Base-by-base conservation (phyloP, 2,797 vertebrate genomes). In the Gephyroberyx darwinii region DNA sequence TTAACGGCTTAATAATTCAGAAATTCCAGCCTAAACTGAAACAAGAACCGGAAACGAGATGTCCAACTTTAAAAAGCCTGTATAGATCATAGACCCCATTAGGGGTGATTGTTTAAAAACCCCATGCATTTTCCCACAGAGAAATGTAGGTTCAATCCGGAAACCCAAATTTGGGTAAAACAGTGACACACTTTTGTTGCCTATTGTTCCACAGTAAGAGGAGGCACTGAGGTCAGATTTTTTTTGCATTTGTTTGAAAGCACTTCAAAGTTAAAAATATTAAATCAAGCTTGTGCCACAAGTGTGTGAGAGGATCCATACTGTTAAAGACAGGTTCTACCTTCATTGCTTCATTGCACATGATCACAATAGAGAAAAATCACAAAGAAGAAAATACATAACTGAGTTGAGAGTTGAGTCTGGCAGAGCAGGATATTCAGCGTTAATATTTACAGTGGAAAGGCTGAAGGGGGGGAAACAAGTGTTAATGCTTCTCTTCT, bases 341-440 rank as follows among this genome's bases (percentile, higher is more conserved):
- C 84, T 89, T 91, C 84, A 87, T 90, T 91, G 91, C 91, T 91
- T 93, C 93, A 95, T 95, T 96, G 94, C 96, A 95, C 95, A 92
- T 91, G 74, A 85, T 80, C 20, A 51, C 30, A 39, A 60, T 10
- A 84, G 65, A 79, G 37, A 75, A 1, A 58, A 74, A 74, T 31
- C 5, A 50, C 22, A 13, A 48, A 43, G 47, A 61, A 60, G 41
- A 74, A 13, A 70, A 60, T 35, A 69, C 10, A 57, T 65, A 80
- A 69, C 20, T 5, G 68, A 78, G 74, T 51, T 58, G 52, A 75
- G 70, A 61, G 51, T 26, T 8, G 45, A 80, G 64, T 73, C 77
- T 57, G 78, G 70, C 80, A 16, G 60, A 83, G 71, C 71, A 62
- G 56, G 75, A 65, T 35, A 70, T 75, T 83, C 60, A 61, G 71